Evolutionary conservation across 2,888 invertebrate genomes (phyloP), one percentile per base, ranked within the genome.

Genomic region (Cheilosia scutellata): DNA sequence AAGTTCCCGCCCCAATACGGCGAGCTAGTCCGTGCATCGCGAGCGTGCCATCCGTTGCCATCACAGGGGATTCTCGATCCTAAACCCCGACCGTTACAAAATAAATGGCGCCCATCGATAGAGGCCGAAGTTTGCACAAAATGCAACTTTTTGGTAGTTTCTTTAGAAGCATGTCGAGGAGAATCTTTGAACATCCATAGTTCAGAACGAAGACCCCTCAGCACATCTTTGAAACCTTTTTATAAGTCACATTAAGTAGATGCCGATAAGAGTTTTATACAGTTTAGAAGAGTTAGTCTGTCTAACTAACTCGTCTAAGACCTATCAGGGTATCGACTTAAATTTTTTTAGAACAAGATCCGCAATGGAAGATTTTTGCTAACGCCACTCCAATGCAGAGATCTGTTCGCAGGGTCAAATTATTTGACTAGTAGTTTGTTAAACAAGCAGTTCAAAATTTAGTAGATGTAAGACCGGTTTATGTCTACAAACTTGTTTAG

Each of bases 81-180:
- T 33, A 5, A 33, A 4, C 42, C 42, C 42, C 42, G 11, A 42
- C 42, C 42, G 42, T 42, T 42, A 42, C 42, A 44, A 44, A 44
- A 44, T 16, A 44, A 44, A 44, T 44, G 44, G 44, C 44, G 44
- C 16, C 44, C 44, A 44, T 13, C 44, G n/a, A 40, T 16, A 44
- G 44, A 40, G 44, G 44, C 44, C 44, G 16, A 44, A 44, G 44
- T 44, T 44, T 16, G 13, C 44, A 44, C 16, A 4, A 0, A 44
- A 16, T 13, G 16, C 5, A 44, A 44, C 40, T 13, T 0, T 6
- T 44, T 44, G 44, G 44, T 44, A 4, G 13, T 16, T n/a, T 16
- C n/a, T 2, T 0, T 16, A 44, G 4, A 44, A 6, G 16, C 16
- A 16, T 44, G 16, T 3, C 44, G n/a, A 44, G 44, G 44, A 44